Evolutionary conservation across 1,140 invertebrate genomes (phyloP), one percentile per base, ranked within the genome.

Genomic region (Marisa cornuarietis): DNA sequence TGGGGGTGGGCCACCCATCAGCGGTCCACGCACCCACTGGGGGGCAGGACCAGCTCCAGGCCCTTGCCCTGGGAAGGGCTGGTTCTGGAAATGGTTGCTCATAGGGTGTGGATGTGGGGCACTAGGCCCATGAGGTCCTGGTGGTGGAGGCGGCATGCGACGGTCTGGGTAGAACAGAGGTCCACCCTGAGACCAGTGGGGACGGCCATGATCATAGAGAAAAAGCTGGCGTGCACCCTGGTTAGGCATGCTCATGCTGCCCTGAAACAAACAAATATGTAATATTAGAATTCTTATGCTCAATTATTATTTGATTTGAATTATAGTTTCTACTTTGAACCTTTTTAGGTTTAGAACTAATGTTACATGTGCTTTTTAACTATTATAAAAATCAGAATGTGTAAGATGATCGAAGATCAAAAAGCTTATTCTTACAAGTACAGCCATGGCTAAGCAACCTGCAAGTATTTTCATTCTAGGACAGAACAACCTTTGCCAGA

Each of bases 171-270:
- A 84, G 71, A 82, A 84, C 8, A 84, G 74, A 24, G 83, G 83
- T 26, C 83, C 83, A 42, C 81, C 81, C 31, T 84, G 83, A 42
- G 83, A 81, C 83, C 83, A 83, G 69, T 83, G 83, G 6, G 81
- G 81, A 8, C 83, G 71, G 31, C 83, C 83, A 51, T 84, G 83
- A 58, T 84, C 79, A 68, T 84, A 84, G 18, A 84, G 66, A 79
- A 84, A 84, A 49, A 84, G 79, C 76, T 84, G 83, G 20, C 80
- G 83, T 63, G 76, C 54, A 42, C 83, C 83, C 76, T 80, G 81
- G 65, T 80, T 82, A 78, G 81, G 83, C 81, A 84, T 82, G 72
- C 80, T 84, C 83, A 84, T 84, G 61, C 75, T 82, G 81, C 81
- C 83, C 71, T 72, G 71, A 26, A 79, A 66, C 69, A 79, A n/a